Evolutionary conservation across 2,113 vertebrate genomes (phyloP).

Genomic region (Lepidothrix coronata): DNA sequence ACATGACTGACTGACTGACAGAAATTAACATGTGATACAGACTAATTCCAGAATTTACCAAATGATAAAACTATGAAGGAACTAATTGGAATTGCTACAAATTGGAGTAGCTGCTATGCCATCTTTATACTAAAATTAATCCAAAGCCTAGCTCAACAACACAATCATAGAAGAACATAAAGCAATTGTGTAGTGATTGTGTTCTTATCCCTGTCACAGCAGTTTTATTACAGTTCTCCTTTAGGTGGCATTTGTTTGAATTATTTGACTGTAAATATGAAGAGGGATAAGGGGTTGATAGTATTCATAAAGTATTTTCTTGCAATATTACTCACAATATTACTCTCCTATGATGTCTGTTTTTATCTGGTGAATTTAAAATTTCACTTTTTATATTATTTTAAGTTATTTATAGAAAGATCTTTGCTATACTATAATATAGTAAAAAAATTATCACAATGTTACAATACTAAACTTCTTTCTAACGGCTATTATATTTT

Average conservation of each 20-base stretch:
- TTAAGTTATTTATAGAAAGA: not conserved
- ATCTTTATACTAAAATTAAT: not conserved
- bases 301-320: not conserved
- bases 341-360: not conserved
- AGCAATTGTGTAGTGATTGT: not conserved
- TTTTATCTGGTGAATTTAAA: not conserved
- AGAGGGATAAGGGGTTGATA: not conserved
- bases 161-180: not conserved
- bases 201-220: not conserved
- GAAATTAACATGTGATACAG: not conserved
- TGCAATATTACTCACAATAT: not conserved
- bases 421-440: not conserved
- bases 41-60: not conserved
- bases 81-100: not conserved
- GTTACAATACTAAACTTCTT: not conserved
- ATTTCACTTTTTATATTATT: not conserved
- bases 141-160: not conserved
- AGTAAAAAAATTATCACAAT: not conserved
- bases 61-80: not conserved
- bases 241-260: slow-evolving; percentile 6
- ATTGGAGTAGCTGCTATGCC: not conserved
- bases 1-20: no score
- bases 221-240: not conserved
- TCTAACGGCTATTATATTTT: not conserved
- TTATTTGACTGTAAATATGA: not conserved